Evolutionary conservation across 2,113 vertebrate genomes (phyloP), one percentile per base, ranked within the genome.

Genomic region (Pogonocichla stellata): DNA sequence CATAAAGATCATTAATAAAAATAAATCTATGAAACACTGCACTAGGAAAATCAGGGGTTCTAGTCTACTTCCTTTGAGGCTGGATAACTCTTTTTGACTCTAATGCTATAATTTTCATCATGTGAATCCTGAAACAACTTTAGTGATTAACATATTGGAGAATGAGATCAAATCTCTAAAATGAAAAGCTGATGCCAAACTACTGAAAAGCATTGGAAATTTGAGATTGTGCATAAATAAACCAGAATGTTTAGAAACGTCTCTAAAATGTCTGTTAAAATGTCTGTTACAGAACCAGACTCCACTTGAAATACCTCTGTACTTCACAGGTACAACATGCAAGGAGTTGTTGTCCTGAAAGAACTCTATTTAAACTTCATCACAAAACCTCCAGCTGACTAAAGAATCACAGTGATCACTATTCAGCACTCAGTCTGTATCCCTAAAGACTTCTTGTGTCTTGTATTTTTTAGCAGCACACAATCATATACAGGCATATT

Each of bases 41-140:
- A 11, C 6, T 31, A 23, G 15, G 34, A 72, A 75, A 91, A 91
- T n/a, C 19, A 47, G 33, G 8, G 64, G 8, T 51, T 77, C 10
- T 51, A 29, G 3, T 14, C 11, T 77, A 19, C 4, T 69, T 56
- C 20, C 18, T 61, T 18, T 65, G 19, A 60, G 20, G 3, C 18
- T 69, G 13, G 4, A 3, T 51, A 66, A 38, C 6, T 18, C 4
- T 47, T 80, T 80, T n/a, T 10, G 0, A n/a, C 3, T 7, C 3
- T 28, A 47, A 40, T 19, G 19, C 8, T 19, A 9, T 24, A 42
- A 29, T 36, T 56, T 36, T 19, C 19, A 29, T 42, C 19, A 10
- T 70, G 4, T 42, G 51, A 79, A 79, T 58, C 14, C 19, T 58
- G 10, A 13, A 19, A 67, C 1, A 19, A 19, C 28, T 29, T 62